A percentile compares a stretch with the other conserved stretches of the same genome.
Evolutionary conservation across 1,140 invertebrate genomes (phyloP).

Genomic region (Cotesia typhae): DNA sequence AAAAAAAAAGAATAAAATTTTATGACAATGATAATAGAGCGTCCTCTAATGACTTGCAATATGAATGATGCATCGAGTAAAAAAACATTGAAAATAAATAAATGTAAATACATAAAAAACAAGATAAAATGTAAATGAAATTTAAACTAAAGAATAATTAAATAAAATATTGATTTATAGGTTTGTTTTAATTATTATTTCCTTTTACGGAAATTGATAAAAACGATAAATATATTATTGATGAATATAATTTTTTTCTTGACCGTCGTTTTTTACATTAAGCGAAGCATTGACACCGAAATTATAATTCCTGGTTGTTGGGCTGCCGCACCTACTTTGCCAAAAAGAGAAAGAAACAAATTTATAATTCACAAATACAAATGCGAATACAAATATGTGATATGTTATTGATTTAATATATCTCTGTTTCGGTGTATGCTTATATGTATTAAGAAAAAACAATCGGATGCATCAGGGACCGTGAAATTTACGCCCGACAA

Average conservation of each 20-base stretch:
- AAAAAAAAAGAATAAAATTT: too few species aligned
- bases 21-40: too few species aligned
- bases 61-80: too few species aligned
- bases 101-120: too few species aligned
- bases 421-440: neutral
- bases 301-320: slow-evolving; percentile 27
- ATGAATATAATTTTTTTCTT: neutral
- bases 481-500: slow-evolving; percentile 21
- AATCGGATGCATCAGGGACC: slow-evolving; percentile 21
- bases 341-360: slow-evolving; percentile 27
- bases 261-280: neutral
- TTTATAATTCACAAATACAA: neutral
- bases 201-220: too few species aligned
- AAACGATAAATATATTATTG: neutral
- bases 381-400: neutral
- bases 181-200: too few species aligned
- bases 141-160: too few species aligned
- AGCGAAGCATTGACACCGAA: slow-evolving; percentile 30
- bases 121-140: too few species aligned
- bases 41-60: too few species aligned
- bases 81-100: too few species aligned
- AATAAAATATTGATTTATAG: too few species aligned
- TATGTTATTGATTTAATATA: neutral
- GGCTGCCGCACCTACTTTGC: slow-evolving; percentile 21
- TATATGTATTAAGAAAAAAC: neutral